phyloP scores from a whole-genome alignment of 2,797 vertebrate species.

The Fratercula arctica region DNA sequence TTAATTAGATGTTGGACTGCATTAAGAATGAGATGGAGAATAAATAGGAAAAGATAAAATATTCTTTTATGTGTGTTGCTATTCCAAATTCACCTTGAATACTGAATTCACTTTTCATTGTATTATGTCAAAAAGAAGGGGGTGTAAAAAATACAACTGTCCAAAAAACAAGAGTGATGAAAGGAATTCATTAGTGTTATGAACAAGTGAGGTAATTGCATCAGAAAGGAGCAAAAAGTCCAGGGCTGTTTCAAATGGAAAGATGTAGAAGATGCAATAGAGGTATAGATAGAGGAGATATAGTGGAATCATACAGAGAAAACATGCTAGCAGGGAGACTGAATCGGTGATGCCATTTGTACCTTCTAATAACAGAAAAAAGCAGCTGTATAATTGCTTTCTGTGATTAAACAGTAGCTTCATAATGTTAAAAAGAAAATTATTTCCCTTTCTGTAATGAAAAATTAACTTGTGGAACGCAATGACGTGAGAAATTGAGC shows the following conservation, averaged over 20 bases:
- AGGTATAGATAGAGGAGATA: neutral
- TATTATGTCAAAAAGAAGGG: neutral
- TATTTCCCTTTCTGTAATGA: neutral
- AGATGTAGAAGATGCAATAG: neutral
- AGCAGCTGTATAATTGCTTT: constrained; percentile 15
- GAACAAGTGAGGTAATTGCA: neutral
- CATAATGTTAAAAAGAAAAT: constrained; percentile 24
- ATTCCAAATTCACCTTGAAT: constrained; percentile 6
- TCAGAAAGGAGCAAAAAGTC: neutral
- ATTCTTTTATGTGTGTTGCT: neutral
- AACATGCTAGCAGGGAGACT: neutral
- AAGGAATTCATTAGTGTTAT: neutral
- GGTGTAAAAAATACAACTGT: neutral
- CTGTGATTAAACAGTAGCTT: constrained; percentile 1
- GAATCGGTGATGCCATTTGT: neutral
- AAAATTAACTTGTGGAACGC: constrained; percentile 45
- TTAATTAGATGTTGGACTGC: constrained; percentile 16
- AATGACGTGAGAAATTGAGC: constrained; percentile 53
- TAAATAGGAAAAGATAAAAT: neutral
- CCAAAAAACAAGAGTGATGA: neutral
- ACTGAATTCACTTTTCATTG: neutral
- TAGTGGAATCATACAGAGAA: neutral
- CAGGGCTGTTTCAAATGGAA: neutral
- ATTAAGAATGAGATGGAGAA: neutral
- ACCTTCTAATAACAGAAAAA: constrained; percentile 2